phyloP scores from a whole-genome alignment of 2,888 invertebrate species.

The Erannis defoliaria region DNA sequence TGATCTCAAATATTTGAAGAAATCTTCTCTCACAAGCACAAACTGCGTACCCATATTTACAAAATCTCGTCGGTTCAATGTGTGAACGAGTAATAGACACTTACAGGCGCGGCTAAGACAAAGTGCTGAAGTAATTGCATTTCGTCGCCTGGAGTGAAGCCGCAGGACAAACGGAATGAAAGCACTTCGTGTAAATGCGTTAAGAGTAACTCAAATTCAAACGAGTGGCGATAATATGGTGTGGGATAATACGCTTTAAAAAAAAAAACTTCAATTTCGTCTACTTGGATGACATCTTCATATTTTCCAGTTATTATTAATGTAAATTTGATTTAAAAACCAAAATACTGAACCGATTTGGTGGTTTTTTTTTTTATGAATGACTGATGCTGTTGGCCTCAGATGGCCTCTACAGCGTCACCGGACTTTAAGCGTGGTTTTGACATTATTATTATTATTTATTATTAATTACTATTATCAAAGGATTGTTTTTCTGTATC shows the following conservation, averaged over 20 bases:
- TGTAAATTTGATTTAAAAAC: too few relatives aligned
- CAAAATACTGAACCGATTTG: too few relatives aligned
- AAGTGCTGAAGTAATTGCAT: slow-evolving; percentile 77
- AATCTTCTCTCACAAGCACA: not conserved
- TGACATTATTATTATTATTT: too few relatives aligned
- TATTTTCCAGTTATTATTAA: too few relatives aligned
- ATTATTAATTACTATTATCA: too few relatives aligned
- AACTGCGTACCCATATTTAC: not conserved
- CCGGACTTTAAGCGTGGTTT: too few relatives aligned
- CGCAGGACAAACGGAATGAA: slow-evolving; percentile 35
- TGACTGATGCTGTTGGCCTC: too few relatives aligned
- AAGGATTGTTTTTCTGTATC: too few relatives aligned
- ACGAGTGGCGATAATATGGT: not conserved
- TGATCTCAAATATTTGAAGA: slow-evolving; percentile 12
- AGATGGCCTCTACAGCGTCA: too few relatives aligned
- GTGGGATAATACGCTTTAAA: not conserved
- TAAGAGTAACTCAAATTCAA: slow-evolving; percentile 12
- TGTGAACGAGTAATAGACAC: slow-evolving; percentile 54
- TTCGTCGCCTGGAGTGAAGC: slow-evolving; percentile 52
- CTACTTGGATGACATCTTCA: too few relatives aligned
- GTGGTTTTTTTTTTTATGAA: too few relatives aligned
- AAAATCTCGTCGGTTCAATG: slow-evolving; percentile 9
- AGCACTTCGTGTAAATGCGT: not conserved
- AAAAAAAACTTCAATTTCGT: not conserved
- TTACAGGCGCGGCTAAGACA: slow-evolving; percentile 59